Conservation (phyloP, 1,140 invertebrate species). For the Eriosoma lanigerum region DNA sequence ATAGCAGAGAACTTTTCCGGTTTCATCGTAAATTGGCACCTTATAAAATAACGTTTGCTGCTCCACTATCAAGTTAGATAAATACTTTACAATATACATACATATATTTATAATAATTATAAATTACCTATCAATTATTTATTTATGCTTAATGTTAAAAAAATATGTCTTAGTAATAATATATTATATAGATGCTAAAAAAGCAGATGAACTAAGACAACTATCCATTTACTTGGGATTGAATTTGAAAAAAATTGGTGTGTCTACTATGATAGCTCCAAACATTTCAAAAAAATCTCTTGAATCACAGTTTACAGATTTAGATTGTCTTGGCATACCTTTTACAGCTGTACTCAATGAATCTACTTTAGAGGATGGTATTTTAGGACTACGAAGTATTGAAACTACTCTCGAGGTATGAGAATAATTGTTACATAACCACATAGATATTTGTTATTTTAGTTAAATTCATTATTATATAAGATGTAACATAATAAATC, state of each 20-base stretch:
- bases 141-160: neutral
- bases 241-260: conserved; percentile 57
- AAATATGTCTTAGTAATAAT: conserved; percentile 18
- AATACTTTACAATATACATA: no score
- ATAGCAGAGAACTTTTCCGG: conserved; percentile 59
- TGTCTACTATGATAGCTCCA: conserved; percentile 42
- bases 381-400: conserved; percentile 69
- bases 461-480: no score
- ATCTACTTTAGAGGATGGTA: conserved; percentile 70
- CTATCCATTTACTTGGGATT: conserved; percentile 60
- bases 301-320: conserved; percentile 55
- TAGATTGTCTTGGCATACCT: conserved; percentile 64
- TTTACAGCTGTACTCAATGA: conserved; percentile 69
- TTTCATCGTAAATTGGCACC: conserved; percentile 73
- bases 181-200: conserved; percentile 36
- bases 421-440: no score
- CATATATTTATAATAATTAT: no score
- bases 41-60: conserved; percentile 69
- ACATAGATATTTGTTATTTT: no score
- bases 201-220: conserved; percentile 57
- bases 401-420: conserved; percentile 70
- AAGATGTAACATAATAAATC: no score
- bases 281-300: conserved; percentile 49
- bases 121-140: neutral
- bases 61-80: conserved; percentile 59